Conservation (phyloP, 2,888 invertebrate species). For the Ceramica pisi region DNA sequence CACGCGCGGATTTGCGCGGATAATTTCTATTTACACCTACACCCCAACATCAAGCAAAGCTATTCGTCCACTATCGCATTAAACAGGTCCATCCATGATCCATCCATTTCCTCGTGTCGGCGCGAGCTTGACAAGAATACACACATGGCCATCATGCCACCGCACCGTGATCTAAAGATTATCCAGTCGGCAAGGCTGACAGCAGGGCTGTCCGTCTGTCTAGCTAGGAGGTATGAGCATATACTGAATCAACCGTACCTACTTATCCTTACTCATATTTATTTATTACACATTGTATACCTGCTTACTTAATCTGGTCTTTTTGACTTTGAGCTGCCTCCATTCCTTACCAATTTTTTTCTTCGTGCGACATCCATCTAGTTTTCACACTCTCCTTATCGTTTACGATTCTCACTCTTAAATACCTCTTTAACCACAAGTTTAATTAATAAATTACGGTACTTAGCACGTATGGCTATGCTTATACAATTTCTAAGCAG, state of each 20-base stretch:
- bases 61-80: neutral
- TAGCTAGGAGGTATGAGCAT: neutral
- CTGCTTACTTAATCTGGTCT: too few relatives aligned
- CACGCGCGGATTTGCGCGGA: neutral
- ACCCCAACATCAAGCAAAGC: neutral
- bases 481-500: neutral
- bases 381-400: too few relatives aligned
- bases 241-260: neutral
- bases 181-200: slow-evolving; percentile 44
- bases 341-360: too few relatives aligned
- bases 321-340: too few relatives aligned
- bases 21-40: slow-evolving; percentile 13
- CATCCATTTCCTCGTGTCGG: neutral
- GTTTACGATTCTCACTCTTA: neutral
- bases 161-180: slow-evolving; percentile 18
- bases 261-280: neutral
- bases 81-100: neutral
- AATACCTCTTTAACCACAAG: slow-evolving; percentile 7
- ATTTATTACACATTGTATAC: too few relatives aligned
- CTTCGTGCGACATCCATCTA: too few relatives aligned
- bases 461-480: neutral
- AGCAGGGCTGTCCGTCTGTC: neutral
- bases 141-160: slow-evolving; percentile 11
- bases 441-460: neutral
- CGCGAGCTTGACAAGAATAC: slow-evolving; percentile 32